phyloP scores from a whole-genome alignment of 2,888 invertebrate genomes.

The Polyommatus icarus region DNA sequence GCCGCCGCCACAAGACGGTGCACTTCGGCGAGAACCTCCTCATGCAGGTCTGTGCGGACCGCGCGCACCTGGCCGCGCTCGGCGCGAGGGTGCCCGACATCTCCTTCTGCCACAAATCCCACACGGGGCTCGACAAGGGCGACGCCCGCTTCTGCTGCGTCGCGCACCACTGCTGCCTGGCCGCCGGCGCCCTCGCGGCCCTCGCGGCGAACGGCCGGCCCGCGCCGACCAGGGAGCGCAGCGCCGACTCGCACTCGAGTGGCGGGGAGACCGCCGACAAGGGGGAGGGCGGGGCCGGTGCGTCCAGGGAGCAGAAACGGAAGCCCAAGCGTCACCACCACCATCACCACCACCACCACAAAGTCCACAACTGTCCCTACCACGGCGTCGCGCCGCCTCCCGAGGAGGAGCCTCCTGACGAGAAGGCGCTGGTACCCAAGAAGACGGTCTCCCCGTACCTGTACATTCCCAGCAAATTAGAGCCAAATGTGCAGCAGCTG shows the following conservation, averaged over 20 bases:
- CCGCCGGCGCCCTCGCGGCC: conserved; percentile 66
- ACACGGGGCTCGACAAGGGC: conserved; percentile 66
- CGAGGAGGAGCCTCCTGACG: conserved; percentile 57
- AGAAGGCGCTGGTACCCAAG: conserved; percentile 62
- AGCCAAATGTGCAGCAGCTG: conserved; percentile 89
- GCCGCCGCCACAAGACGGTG: conserved; percentile 88
- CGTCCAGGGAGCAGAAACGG: conserved; percentile 59
- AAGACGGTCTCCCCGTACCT: conserved; percentile 77
- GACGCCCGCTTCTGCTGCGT: conserved; percentile 74
- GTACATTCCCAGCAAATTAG: conserved; percentile 80
- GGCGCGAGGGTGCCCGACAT: conserved; percentile 75
- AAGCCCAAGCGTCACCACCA: conserved; percentile 67
- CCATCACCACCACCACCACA: conserved; percentile 68
- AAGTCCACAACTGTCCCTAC: conserved; percentile 70
- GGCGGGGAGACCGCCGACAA: conserved; percentile 71
- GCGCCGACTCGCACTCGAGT: conserved; percentile 74
- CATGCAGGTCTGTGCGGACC: conserved; percentile 87
- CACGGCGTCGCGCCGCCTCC: conserved; percentile 67
- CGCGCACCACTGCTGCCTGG: conserved; percentile 76
- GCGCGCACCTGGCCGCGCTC: conserved; percentile 76
- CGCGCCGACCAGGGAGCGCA: conserved; percentile 65
- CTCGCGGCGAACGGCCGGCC: conserved; percentile 64
- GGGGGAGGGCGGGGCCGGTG: conserved; percentile 58
- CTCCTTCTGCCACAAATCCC: conserved; percentile 74
- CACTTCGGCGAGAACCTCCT: conserved; percentile 89